These are phyloP conservation scores for Sceloporus tristichus DNA, from an alignment of 2,113 vertebrate species.

Conservation along the genomic window DNA sequence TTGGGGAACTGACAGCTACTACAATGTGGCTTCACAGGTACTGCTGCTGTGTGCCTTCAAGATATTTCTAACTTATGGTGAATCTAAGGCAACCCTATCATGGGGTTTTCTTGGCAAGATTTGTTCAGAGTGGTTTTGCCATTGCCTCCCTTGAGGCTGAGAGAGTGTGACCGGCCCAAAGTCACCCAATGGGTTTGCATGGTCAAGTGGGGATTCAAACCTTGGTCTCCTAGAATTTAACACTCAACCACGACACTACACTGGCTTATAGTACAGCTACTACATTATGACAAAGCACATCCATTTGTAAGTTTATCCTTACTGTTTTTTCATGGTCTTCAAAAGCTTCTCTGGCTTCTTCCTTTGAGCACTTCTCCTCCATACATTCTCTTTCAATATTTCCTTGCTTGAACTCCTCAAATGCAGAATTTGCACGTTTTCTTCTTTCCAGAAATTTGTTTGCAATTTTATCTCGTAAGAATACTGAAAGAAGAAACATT, in stretches of 20 bases:
- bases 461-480: slow-evolving; percentile 80
- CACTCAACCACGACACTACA: no score
- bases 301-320: slow-evolving; percentile 45
- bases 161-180: no score
- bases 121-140: no score
- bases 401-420: slow-evolving; percentile 85
- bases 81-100: no score
- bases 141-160: no score
- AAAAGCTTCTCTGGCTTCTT: slow-evolving; percentile 91
- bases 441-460: slow-evolving; percentile 78
- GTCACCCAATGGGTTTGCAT: no score
- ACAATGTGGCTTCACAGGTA: neutral
- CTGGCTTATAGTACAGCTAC: no score
- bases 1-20: neutral
- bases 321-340: slow-evolving; percentile 84
- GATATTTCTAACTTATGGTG: no score
- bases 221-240: no score
- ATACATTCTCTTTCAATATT: slow-evolving; percentile 91
- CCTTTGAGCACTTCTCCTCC: slow-evolving; percentile 88
- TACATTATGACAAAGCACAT: neutral
- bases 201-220: no score
- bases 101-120: no score
- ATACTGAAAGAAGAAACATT: slow-evolving; percentile 78
- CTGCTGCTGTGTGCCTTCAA: no score
- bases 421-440: slow-evolving; percentile 84